Evolutionary conservation across 2,888 invertebrate genomes (phyloP), one percentile per base, ranked within the genome.

Genomic region (Galeopsomyia nigrocyanea): DNA sequence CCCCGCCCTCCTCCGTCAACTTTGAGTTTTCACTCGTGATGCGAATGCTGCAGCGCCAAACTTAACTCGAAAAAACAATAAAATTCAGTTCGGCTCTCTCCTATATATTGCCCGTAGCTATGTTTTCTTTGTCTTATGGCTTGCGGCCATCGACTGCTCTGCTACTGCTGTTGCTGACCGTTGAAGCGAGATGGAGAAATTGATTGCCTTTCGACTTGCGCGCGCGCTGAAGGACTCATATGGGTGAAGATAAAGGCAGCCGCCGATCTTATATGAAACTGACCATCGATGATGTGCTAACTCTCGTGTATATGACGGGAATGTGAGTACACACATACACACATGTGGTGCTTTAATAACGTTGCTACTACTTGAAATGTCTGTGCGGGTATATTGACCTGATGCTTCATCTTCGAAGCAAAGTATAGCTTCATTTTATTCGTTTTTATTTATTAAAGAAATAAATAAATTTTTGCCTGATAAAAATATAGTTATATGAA

Each of bases 171-270:
- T 63, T 22, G 51, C 60, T 31, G 47, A 49, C 49, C 31, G 22
- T 13, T 16, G 49, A 60, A 68, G 61, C 49, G 67, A 70, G 70
- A 70, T 14, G 26, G 63, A 70, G 51, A 72, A 68, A 69, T 26
- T 69, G 73, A 73, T 73, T 73, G 60, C 68, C 62, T 67, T 53
- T 39, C 58, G 19, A 31, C 39, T 14, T 17, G 63, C 22, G 51
- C 22, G 26, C 51, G 50, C 7, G 9, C 53, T 17, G 1, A 17
- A 21, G 5, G 19, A 22, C 55, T 21, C 55, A 13, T 2, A 6
- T 17, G 56, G 13, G 46, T 3, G 5, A 26, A 26, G 26, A 60
- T 19, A 39, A 17, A 60, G 57, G n/a, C 13, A 26, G n/a, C 13
- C 5, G 26, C 2, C 14, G 16, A 47, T 19, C 21, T 51, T 60